phyloP scores from a whole-genome alignment of 2,113 vertebrate genomes.

The Colaptes auratus region DNA sequence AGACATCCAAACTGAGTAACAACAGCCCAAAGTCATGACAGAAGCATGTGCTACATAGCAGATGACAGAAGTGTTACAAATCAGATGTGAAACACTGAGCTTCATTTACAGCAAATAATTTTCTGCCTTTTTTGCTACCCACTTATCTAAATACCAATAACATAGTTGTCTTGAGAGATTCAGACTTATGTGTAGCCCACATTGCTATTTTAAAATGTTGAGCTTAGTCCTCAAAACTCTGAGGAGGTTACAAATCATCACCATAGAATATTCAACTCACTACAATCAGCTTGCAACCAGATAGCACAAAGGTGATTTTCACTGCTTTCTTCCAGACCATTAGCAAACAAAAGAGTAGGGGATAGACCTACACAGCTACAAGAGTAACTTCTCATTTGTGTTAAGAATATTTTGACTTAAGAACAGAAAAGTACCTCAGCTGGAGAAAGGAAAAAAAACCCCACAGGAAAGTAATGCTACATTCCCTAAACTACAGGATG shows the following conservation, averaged over 20 bases:
- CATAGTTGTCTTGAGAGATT: background rate
- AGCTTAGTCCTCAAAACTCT: background rate
- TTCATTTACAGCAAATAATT: background rate
- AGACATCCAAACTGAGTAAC: background rate
- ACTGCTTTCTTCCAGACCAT: background rate
- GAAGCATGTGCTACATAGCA: background rate
- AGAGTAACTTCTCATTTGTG: background rate
- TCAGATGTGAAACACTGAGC: background rate
- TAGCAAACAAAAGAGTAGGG: background rate
- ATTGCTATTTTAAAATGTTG: background rate
- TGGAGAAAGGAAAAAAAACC: background rate
- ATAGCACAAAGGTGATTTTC: background rate
- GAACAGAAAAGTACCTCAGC: background rate
- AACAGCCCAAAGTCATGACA: background rate
- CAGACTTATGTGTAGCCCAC: background rate
- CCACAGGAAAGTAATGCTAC: background rate
- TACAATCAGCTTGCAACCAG: background rate
- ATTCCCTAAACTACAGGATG: background rate
- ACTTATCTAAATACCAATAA: background rate
- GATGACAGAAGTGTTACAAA: background rate
- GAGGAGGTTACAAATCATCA: background rate
- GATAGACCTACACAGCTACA: background rate
- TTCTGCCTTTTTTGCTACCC: background rate
- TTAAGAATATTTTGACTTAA: background rate
- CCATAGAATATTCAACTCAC: background rate